Conservation (phyloP, 2,888 invertebrate species). For the Acanthoscelides obtectus region DNA sequence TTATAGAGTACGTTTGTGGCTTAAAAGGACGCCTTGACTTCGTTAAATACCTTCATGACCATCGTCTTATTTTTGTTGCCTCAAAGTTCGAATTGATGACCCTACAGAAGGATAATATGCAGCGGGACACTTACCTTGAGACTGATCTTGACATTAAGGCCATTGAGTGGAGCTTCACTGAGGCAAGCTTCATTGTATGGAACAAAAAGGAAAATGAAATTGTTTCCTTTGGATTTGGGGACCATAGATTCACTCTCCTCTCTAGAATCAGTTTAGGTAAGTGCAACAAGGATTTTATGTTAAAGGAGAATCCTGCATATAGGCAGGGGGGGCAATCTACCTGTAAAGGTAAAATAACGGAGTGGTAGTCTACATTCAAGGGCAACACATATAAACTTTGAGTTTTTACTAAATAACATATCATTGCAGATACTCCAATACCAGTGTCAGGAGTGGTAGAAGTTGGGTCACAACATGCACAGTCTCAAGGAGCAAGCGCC, state of each 20-base stretch:
- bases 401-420: too few relatives aligned
- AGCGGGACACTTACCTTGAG: conserved; percentile 1
- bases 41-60: conserved; percentile 18
- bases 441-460: conserved; percentile 76
- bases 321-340: too few relatives aligned
- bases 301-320: too few relatives aligned
- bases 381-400: too few relatives aligned
- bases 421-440: conserved; percentile 42
- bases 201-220: conserved; percentile 12
- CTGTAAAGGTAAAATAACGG: too few relatives aligned
- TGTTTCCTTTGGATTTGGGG: conserved; percentile 18
- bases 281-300: too few relatives aligned
- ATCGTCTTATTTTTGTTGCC: conserved; percentile 21
- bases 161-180: conserved; percentile 24
- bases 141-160: conserved; percentile 11
- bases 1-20: neutral
- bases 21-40: neutral
- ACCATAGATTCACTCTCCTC: conserved; percentile 8
- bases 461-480: conserved; percentile 95
- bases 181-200: conserved; percentile 17
- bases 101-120: conserved; percentile 8
- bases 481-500: conserved; percentile 91
- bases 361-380: too few relatives aligned
- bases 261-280: neutral
- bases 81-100: conserved; percentile 14